A percentile compares a stretch with the other conserved stretches of the same genome.
Conservation (phyloP, 1,140 invertebrate genomes). For the Odontomachus brunneus region DNA sequence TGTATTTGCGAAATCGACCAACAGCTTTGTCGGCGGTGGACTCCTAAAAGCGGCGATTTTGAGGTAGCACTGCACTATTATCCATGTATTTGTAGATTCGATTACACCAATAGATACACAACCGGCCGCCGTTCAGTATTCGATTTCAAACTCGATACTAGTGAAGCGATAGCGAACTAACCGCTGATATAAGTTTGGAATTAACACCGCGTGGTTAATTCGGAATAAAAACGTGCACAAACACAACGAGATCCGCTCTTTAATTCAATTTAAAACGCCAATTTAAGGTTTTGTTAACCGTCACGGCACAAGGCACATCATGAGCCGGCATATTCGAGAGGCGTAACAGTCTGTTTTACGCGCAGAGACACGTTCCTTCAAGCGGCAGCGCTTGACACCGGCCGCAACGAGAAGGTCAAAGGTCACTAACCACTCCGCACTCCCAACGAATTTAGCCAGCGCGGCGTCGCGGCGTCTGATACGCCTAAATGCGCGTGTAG, state of each 20-base stretch:
- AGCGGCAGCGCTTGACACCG: constrained; percentile 11
- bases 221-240: no score
- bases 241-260: neutral
- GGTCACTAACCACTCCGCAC: constrained; percentile 49
- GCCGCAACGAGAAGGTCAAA: constrained; percentile 44
- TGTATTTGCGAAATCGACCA: no score
- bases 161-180: constrained; percentile 20
- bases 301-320: neutral
- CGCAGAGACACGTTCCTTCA: constrained; percentile 3
- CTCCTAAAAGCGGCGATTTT: neutral
- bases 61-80: constrained; percentile 4
- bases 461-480: neutral
- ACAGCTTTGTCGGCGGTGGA: no score
- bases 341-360: constrained; percentile 23
- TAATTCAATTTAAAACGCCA: constrained; percentile 44
- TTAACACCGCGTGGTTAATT: no score
- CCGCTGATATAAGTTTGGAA: neutral
- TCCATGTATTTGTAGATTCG: neutral
- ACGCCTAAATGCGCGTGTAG: constrained; percentile 3
- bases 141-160: constrained; percentile 5
- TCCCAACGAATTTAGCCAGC: constrained; percentile 33
- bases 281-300: neutral
- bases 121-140: neutral
- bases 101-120: neutral
- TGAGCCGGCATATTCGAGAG: neutral